Percentiles rank a stretch among this genome's conserved stretches.
Conservation (phyloP, 2,888 invertebrate species). For the Hypomecis atomaria region DNA sequence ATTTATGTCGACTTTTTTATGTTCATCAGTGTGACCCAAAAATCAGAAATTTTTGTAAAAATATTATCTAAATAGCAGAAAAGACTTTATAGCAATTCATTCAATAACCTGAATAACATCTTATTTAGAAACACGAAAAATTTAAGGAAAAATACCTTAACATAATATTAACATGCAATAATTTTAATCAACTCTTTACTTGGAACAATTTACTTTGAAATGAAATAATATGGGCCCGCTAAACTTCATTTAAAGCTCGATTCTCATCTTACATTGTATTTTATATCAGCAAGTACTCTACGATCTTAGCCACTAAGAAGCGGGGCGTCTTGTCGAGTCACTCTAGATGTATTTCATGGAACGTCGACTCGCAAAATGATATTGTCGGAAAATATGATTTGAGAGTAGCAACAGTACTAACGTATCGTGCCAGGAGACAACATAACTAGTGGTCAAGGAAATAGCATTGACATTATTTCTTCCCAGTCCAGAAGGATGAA, state of each 20-base stretch:
- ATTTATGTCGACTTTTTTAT: too few relatives aligned
- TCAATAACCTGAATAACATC: too few relatives aligned
- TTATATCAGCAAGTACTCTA: slow-evolving; percentile 43
- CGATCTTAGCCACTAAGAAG: slow-evolving; percentile 56
- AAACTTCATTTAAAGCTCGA: neutral
- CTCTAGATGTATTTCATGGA: slow-evolving; percentile 83
- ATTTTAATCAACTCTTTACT: too few relatives aligned
- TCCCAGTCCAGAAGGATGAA: too few relatives aligned
- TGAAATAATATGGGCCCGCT: neutral
- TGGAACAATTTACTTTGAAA: neutral
- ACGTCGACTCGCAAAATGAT: slow-evolving; percentile 83
- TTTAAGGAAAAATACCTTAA: too few relatives aligned
- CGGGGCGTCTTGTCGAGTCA: slow-evolving; percentile 80
- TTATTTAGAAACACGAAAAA: too few relatives aligned
- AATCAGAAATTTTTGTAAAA: too few relatives aligned
- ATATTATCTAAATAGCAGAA: too few relatives aligned
- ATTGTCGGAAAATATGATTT: slow-evolving; percentile 81
- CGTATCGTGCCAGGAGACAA: neutral
- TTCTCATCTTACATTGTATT: slow-evolving; percentile 12
- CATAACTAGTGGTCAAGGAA: neutral
- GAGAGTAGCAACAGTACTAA: slow-evolving; percentile 69
- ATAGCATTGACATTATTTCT: neutral
- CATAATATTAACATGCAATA: too few relatives aligned
- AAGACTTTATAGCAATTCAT: too few relatives aligned
- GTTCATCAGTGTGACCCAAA: too few relatives aligned